Evolutionary conservation across 2,113 vertebrate genomes (phyloP).

Genomic region (Cyphomyrus discorhynchus): DNA sequence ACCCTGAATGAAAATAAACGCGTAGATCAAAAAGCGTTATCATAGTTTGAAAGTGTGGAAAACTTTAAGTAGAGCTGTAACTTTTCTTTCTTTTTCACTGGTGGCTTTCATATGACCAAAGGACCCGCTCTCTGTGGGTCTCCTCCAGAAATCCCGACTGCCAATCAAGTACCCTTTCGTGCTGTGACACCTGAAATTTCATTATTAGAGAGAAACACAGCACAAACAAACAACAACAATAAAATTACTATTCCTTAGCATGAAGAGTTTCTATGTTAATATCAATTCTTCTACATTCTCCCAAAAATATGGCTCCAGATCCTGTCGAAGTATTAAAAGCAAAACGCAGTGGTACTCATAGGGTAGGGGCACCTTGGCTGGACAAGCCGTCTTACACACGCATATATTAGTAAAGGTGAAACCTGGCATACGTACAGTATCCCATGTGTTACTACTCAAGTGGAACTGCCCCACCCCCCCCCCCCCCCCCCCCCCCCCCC

Average conservation of each 20-base stretch:
- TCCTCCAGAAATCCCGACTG: neutral
- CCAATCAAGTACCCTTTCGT: neutral
- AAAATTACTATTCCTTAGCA: neutral
- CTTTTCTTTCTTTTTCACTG: neutral
- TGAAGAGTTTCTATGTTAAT: neutral
- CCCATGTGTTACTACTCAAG: neutral
- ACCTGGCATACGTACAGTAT: neutral
- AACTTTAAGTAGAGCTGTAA: neutral
- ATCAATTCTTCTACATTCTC: neutral
- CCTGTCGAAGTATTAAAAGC: neutral
- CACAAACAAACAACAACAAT: neutral
- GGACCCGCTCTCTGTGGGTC: neutral
- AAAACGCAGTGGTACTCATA: neutral
- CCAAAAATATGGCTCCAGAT: neutral
- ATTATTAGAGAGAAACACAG: neutral
- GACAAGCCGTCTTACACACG: neutral
- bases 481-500: neutral
- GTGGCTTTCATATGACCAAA: neutral
- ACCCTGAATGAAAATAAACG: neutral
- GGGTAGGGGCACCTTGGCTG: neutral
- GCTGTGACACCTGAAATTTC: neutral
- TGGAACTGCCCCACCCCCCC: neutral
- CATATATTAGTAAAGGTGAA: neutral
- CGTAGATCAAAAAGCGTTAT: neutral
- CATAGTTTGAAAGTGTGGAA: neutral